These are phyloP conservation scores for Melinaea marsaeus DNA, from an alignment of 2,888 invertebrate species.

Conservation along the genomic window DNA sequence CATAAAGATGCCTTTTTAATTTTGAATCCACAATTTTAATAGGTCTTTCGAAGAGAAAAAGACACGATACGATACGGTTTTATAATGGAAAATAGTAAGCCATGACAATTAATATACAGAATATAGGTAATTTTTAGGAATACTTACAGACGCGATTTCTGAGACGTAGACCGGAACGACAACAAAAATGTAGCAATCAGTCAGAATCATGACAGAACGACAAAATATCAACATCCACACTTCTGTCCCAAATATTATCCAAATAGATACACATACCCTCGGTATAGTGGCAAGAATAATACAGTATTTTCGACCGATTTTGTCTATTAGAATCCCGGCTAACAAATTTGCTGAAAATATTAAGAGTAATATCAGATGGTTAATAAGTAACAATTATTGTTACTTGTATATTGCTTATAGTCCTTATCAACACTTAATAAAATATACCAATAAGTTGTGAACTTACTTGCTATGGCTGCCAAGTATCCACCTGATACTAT, in stretches of 20 bases:
- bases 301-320: constrained; percentile 41
- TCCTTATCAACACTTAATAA: no score
- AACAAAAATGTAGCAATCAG: constrained; percentile 21
- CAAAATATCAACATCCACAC: constrained; percentile 48
- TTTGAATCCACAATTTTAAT: no score
- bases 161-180: no score
- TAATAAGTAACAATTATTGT: no score
- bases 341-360: constrained; percentile 36
- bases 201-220: constrained; percentile 41
- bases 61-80: no score
- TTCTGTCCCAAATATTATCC: constrained; percentile 43
- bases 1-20: no score
- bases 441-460: neutral
- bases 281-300: constrained; percentile 48
- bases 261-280: constrained; percentile 41
- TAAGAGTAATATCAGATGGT: neutral
- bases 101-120: no score
- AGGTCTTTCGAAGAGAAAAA: no score
- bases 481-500: constrained; percentile 53
- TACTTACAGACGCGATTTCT: constrained; percentile 38
- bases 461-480: constrained; percentile 40
- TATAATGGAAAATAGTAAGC: no score
- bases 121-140: no score
- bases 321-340: constrained; percentile 44
- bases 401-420: no score